A percentile compares a stretch with the other conserved stretches of the same genome.
Evolutionary conservation across 64 coral and sea anemone genomes (phyloP).

Genomic region (Trachythela sp.): DNA sequence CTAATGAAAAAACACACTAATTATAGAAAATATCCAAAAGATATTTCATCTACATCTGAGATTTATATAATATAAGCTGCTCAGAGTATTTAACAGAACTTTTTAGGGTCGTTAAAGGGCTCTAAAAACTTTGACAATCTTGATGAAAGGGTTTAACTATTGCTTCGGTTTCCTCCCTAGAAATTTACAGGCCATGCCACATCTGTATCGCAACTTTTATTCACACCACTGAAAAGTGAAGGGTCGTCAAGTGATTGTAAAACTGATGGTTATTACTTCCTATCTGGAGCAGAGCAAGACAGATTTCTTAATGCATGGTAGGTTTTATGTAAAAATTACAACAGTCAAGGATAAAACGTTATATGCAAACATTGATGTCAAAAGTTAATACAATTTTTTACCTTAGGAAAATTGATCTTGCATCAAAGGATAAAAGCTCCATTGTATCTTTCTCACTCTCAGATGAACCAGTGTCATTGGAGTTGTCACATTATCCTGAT

Average conservation of each 20-base stretch:
- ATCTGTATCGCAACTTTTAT: conserved; percentile 58
- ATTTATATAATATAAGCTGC: no score
- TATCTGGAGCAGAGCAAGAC: conserved; percentile 85
- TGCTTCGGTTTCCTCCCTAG: conserved; percentile 32
- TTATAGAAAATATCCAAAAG: no score
- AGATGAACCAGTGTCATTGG: conserved; percentile 69
- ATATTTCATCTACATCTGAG: no score
- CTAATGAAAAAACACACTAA: no score
- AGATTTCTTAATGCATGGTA: conserved; percentile 84
- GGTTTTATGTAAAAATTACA: neutral
- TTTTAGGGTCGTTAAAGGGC: no score
- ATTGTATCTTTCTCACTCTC: conserved; percentile 73
- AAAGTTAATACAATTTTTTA: neutral
- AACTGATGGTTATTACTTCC: conserved; percentile 71
- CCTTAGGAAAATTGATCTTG: conserved; percentile 75
- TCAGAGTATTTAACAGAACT: no score
- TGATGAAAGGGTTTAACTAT: no score
- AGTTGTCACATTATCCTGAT: conserved; percentile 55
- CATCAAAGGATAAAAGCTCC: conserved; percentile 66
- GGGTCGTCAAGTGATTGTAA: conserved; percentile 61
- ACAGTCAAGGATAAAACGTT: neutral
- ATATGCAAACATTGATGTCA: neutral
- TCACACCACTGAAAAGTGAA: conserved; percentile 57
- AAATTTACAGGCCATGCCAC: conserved; percentile 96
- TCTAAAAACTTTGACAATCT: neutral